Conservation (phyloP, 2,113 vertebrate genomes). For the Gobio gobio region DNA sequence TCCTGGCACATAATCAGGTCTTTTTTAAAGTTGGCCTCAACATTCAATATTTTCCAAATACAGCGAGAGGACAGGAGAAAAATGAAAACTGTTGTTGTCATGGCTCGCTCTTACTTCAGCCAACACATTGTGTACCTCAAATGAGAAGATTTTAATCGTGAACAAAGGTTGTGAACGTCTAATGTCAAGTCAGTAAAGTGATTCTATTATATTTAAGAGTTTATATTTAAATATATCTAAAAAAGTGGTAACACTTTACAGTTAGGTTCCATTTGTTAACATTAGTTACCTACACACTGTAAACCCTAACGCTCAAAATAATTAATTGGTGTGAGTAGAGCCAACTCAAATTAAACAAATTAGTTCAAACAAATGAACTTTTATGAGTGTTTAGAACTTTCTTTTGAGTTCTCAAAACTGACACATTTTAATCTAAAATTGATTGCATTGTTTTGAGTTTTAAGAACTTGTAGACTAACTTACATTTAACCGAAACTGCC, state of each 20-base stretch:
- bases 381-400: too few relatives aligned
- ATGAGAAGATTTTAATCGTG: background rate
- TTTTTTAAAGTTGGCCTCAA: constrained; percentile 36
- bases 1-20: constrained; percentile 17
- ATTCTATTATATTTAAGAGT: background rate
- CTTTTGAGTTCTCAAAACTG: too few relatives aligned
- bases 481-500: too few relatives aligned
- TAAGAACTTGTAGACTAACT: too few relatives aligned
- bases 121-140: background rate
- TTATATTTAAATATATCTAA: background rate
- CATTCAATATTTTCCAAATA: background rate
- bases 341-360: too few relatives aligned
- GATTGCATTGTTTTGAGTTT: too few relatives aligned
- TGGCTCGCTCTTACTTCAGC: background rate
- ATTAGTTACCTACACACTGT: background rate
- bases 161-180: background rate
- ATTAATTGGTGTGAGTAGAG: too few relatives aligned
- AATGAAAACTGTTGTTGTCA: background rate
- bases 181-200: background rate
- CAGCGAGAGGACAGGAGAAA: constrained; percentile 10
- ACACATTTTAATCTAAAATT: too few relatives aligned
- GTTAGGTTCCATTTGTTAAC: background rate
- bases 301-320: too few relatives aligned
- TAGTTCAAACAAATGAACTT: too few relatives aligned
- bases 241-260: background rate